A percentile compares a stretch with the other conserved stretches of the same genome.
Evolutionary conservation across 1,140 invertebrate species (phyloP).

Genomic region (Drosophila quadrilineata): DNA sequence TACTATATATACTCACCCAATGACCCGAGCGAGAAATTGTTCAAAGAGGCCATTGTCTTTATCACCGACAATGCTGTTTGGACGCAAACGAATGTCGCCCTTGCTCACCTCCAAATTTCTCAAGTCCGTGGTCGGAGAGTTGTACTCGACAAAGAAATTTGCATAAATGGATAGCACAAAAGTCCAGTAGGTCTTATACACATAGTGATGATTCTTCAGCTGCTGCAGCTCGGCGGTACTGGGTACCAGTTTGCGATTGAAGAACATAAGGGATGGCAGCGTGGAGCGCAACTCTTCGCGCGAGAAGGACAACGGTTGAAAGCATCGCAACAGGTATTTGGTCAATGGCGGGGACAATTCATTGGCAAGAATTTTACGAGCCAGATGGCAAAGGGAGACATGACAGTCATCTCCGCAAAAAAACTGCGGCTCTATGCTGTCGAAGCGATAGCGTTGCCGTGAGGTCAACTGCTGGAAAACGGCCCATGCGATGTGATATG

Average conservation of each 20-base stretch:
- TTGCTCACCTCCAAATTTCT: constrained; percentile 63
- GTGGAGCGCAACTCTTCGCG: constrained; percentile 71
- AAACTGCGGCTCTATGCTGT: constrained; percentile 64
- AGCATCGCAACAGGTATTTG: constrained; percentile 68
- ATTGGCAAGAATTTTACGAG: constrained; percentile 72
- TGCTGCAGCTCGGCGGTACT: constrained; percentile 68
- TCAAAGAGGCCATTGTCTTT: constrained; percentile 72
- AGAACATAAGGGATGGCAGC: constrained; percentile 74
- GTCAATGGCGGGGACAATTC: constrained; percentile 69
- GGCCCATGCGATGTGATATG: constrained; percentile 80
- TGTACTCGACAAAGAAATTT: constrained; percentile 75
- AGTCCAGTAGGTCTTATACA: constrained; percentile 80
- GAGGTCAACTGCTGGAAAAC: constrained; percentile 71
- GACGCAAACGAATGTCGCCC: constrained; percentile 60
- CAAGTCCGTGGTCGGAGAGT: constrained; percentile 57
- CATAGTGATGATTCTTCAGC: constrained; percentile 70
- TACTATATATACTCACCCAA: constrained; percentile 46
- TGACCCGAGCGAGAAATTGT: constrained; percentile 72
- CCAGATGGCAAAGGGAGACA: constrained; percentile 68
- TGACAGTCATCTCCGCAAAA: constrained; percentile 73
- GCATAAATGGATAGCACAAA: constrained; percentile 78
- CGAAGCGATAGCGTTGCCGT: constrained; percentile 67
- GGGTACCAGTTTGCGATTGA: constrained; percentile 74
- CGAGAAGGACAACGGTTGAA: constrained; percentile 71
- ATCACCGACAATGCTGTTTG: constrained; percentile 64